These are phyloP conservation scores for Semaprochilodus insignis DNA, from an alignment of 2,797 vertebrate genomes.

Conservation along the genomic window DNA sequence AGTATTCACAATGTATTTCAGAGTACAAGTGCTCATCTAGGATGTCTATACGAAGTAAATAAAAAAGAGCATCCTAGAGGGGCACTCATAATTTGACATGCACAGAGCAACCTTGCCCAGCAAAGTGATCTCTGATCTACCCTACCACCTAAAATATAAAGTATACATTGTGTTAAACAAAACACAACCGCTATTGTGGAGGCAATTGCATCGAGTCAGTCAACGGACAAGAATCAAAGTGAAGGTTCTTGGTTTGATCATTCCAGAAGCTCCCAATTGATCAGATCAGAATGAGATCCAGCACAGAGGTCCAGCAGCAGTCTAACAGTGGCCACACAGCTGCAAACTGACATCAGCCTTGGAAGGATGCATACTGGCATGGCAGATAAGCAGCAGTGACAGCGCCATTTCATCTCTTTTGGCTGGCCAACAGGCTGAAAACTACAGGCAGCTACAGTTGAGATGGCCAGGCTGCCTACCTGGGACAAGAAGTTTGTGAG, in stretches of 20 bases:
- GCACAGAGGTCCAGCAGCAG: neutral
- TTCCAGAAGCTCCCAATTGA: neutral
- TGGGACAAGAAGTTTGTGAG: constrained; percentile 35
- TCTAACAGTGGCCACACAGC: neutral
- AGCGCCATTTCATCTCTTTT: neutral
- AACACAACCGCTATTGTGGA: neutral
- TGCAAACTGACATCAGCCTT: neutral
- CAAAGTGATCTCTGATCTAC: constrained; percentile 23
- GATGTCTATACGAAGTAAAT: neutral
- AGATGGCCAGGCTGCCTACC: constrained; percentile 31
- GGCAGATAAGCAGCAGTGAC: neutral
- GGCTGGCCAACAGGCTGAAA: neutral
- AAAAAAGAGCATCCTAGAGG: neutral
- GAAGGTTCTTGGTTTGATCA: constrained; percentile 6
- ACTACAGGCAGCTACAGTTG: neutral
- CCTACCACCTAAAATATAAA: neutral
- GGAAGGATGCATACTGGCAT: neutral
- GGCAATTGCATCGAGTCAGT: neutral
- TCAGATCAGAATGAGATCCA: constrained; percentile 13
- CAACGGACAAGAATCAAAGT: constrained; percentile 7
- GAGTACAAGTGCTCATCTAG: neutral
- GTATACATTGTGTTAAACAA: neutral
- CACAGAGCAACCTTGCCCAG: constrained; percentile 35
- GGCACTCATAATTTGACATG: neutral
- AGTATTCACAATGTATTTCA: neutral